Evolutionary conservation across 2,797 vertebrate genomes (phyloP).

Genomic region (Falco naumanni): DNA sequence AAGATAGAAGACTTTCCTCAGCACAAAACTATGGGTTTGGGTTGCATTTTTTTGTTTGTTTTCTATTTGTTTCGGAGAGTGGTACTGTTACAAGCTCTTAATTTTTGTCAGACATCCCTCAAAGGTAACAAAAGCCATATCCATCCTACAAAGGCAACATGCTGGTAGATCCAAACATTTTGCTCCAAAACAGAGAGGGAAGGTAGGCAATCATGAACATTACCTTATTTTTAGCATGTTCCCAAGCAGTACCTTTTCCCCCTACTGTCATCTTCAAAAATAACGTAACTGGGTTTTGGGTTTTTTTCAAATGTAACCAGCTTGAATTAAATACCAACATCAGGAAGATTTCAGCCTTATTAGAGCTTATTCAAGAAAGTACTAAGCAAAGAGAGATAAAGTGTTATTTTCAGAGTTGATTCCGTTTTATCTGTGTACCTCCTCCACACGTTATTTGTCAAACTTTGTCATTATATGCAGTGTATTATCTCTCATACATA

Average conservation of each 20-base stretch:
- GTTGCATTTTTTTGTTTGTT: not conserved
- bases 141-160: not conserved
- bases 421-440: not conserved
- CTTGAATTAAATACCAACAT: not conserved
- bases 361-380: not conserved
- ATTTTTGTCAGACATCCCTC: not conserved
- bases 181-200: not conserved
- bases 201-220: not conserved
- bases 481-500: not conserved
- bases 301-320: not conserved
- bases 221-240: not conserved
- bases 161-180: not conserved
- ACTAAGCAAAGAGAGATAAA: not conserved
- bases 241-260: not conserved
- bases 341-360: not conserved
- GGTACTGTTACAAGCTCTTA: accelerated
- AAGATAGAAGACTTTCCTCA: not conserved
- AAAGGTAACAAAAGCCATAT: not conserved
- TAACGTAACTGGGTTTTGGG: not conserved
- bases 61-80: not conserved
- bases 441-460: not conserved
- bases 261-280: not conserved
- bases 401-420: not conserved
- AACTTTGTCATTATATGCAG: not conserved
- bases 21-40: not conserved